Percentiles rank a stretch among this genome's conserved stretches.
phyloP scores from a whole-genome alignment of 2,113 vertebrate genomes.

The Anser brachyrhynchus region DNA sequence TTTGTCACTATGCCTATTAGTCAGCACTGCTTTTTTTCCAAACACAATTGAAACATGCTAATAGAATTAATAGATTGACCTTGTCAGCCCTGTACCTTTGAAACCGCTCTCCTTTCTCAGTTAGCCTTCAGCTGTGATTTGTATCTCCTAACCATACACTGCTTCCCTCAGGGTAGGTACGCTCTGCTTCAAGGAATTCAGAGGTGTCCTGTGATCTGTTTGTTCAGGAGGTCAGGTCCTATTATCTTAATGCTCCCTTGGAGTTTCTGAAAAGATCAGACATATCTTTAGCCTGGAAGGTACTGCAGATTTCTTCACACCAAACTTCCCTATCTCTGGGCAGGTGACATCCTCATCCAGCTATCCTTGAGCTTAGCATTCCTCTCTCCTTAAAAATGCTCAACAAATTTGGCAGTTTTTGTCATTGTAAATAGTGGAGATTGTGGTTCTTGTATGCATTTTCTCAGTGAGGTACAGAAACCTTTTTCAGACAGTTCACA shows the following conservation, averaged over 20 bases:
- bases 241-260: not conserved
- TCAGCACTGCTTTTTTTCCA: not conserved
- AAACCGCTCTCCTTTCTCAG: not conserved
- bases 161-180: not conserved
- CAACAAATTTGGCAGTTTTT: not conserved
- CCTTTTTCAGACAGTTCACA: not conserved
- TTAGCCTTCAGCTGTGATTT: not conserved
- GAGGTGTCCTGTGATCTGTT: not conserved
- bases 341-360: not conserved
- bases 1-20: not conserved
- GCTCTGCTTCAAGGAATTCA: not conserved
- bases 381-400: not conserved
- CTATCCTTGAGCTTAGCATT: not conserved
- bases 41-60: not conserved
- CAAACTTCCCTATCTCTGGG: not conserved
- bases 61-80: not conserved
- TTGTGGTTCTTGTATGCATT: not conserved
- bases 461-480: not conserved
- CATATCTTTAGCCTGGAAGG: not conserved
- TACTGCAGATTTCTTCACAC: not conserved
- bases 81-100: not conserved
- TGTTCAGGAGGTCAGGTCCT: not conserved
- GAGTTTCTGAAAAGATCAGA: not conserved
- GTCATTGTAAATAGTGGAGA: too few species aligned
- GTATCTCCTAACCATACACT: accelerated